phyloP scores from a whole-genome alignment of 92 coral and sea anemone genomes.

The Porites cylindrica region DNA sequence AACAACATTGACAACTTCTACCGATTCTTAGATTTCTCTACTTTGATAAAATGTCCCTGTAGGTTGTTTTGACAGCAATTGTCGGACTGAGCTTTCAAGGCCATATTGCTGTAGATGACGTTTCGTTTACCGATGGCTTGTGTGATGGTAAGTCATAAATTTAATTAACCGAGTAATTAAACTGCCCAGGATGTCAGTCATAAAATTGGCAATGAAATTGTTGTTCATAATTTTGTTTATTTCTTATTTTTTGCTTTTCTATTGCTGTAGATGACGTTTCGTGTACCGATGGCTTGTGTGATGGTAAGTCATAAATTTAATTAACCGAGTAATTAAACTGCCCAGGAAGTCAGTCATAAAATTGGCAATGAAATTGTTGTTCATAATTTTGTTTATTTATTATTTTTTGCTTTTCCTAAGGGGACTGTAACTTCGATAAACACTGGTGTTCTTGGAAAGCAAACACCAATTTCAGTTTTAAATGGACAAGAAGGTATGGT shows the following conservation, averaged over 20 bases:
- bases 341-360: no score
- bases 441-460: constrained; percentile 40
- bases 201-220: no score
- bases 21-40: no score
- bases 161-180: no score
- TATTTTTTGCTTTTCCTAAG: neutral
- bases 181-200: no score
- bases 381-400: no score
- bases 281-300: constrained; percentile 22
- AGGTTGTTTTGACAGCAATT: constrained; percentile 12
- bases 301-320: neutral
- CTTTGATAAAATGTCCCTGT: neutral
- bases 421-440: constrained; percentile 46
- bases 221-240: no score
- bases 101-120: constrained; percentile 42
- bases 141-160: neutral
- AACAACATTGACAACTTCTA: no score
- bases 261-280: constrained; percentile 19
- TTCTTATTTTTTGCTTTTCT: no score
- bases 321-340: no score
- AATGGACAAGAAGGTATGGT: constrained; percentile 28
- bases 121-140: constrained; percentile 15
- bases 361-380: no score
- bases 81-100: constrained; percentile 19
- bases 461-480: constrained; percentile 7